Base-by-base conservation (phyloP, 2,113 vertebrate species). In the Mystacornis crossleyi region DNA sequence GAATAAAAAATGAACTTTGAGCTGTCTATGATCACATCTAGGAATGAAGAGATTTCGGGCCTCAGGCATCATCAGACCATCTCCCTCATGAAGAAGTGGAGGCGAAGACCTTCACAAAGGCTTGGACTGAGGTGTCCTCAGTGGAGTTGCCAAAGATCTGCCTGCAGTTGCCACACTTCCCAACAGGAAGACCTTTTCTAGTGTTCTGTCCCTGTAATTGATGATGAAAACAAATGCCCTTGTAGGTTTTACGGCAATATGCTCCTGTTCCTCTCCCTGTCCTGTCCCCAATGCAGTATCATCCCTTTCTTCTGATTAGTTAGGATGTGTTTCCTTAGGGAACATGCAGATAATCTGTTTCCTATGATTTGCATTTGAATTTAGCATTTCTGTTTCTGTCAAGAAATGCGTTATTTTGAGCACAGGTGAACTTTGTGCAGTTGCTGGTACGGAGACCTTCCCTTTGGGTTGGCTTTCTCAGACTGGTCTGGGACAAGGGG, bases 211-310 rank as follows among this genome's bases (percentile, higher is more conserved):
- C 29, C 36, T 65, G 48, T 62, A 38, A 51, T 0, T 29, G 36
- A 8, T 33, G 26, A 23, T 33, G 34, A 26, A 58, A 86, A 51
- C 15, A 43, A 73, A 36, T 40, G 14, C 7, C 40, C 3, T 14
- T 31, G 19, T 25, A 15, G 10, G 7, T 73, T 64, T 53, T 48
- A 48, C 28, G 60, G 34, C 53, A 81, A 0, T 5, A 25, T 18
- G 15, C 2, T 8, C 12, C 13, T 28, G 5, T 62, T 48, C 43
- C 9, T 53, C 16, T 40, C 12, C 66, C 36, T 8, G 0, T 71
- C n/a, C 48, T 43, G 16, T 60, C 10, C 48, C 33, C 13, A 29
- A 0, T 25, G 33, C 67, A 72, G 0, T 25, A 4, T 50, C 8
- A 65, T 24, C 16, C 15, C 67, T 82, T 89, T 42, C 18, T 55